Evolutionary conservation across 2,888 invertebrate species (phyloP), one percentile per base, ranked within the genome.

Genomic region (Caenorhabditis afra): DNA sequence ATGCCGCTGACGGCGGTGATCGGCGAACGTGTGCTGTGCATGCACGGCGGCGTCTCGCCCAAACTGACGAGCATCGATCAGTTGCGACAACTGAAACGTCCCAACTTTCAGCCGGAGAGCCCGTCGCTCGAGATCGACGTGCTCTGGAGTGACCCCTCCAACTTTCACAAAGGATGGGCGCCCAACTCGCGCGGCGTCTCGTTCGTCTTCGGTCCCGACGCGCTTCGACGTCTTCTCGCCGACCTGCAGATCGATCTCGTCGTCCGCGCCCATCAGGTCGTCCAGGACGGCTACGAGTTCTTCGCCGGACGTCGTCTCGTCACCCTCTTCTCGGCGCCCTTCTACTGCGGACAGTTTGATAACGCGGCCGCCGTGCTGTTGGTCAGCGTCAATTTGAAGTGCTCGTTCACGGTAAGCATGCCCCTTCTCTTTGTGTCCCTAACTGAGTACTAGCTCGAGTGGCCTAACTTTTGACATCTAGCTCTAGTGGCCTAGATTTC

Each of bases 221-320:
- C 92, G 22, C 92, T 93, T 3, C 87, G 90, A 18, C 75, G 78
- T 20, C 47, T 75, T 11, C 64, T 75, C 35, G 44, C 66, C 29
- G 39, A 67, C 8, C 61, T 86, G 20, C 79, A 85, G 44, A 81
- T 87, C 50, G 86, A 86, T 59, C 52, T 86, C 22, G 83, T 87
- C 8, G 86, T 85, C 23, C 57, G 87, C 41, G 87, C 87, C 10
- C 87, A 87, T 73, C 87, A 87, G 90, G 91, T 92, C 44, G 92
- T 93, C 10, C 92, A 92, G 87, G 92, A 92, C 88, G 93, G 93
- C 18, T 93, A 93, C 89, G 92, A 93, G 87, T 93, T 93, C 88
- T 93, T 93, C 87, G 85, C 80, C 29, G 81, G 81, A 61, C 81
- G 85, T 18, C 81, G 82, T 55, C 81, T 86, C 44, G 84, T 84